Evolutionary conservation across 2,888 invertebrate species (phyloP), one percentile per base, ranked within the genome.

Genomic region (Ligdia adustata): DNA sequence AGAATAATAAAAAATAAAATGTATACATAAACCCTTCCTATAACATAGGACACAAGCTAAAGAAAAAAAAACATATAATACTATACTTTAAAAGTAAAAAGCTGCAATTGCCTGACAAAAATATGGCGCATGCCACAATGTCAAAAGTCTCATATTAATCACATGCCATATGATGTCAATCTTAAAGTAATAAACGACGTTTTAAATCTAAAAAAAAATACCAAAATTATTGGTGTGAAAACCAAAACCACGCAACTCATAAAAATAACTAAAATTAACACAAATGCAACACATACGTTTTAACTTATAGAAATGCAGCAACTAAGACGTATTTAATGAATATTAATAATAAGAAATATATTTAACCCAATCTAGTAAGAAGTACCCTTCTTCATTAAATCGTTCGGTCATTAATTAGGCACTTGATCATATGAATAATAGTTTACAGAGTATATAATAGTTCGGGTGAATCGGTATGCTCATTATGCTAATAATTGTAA

Each of bases 1-100:
- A 54, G 52, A 45, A 50, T 41, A 52, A 44, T 48, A 29, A 56
- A 50, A 32, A 54, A 54, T 49, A 38, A 56, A 56, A 39, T 39
- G 22, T 49, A 38, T 49, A 49, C 38, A 49, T 16, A 49, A 42
- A 49, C 3, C 22, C 14, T 26, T 38, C 27, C 38, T 26, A 9
- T 16, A 3, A 43, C 16, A 20, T 38, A 12, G n/a, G 29, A 26
- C 26, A 24, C 24, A 31, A 37, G 32, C 7, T 35, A 20, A 33
- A 20, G 41, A 55, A 22, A 20, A 24, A 45, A 14, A 32, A 31
- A 40, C 32, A 46, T 32, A 40, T 2, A 22, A 33, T 24, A 40
- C 12, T 33, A 41, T 37, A 39, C 32, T 46, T 51, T 38, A 47
- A 16, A 44, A 42, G 22, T 32, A 33, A 40, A 24, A 9, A 40